Conservation (phyloP, 1,140 invertebrate species). For the Ridgeia piscesae region DNA sequence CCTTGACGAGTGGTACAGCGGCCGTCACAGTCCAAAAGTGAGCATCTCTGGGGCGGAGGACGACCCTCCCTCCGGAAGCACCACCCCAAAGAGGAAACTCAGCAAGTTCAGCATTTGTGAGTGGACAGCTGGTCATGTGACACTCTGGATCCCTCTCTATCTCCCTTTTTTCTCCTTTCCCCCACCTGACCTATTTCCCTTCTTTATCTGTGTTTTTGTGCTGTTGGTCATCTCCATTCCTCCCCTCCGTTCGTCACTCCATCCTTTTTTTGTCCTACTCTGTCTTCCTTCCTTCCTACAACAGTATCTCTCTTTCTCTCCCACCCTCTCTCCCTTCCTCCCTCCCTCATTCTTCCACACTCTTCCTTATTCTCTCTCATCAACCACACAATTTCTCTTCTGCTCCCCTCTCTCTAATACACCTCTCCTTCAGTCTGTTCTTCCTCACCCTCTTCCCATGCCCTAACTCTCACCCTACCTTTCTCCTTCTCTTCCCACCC, state of each 20-base stretch:
- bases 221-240: neutral
- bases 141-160: neutral
- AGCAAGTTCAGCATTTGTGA: conserved; percentile 32
- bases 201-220: neutral
- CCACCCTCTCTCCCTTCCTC: neutral
- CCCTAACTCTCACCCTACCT: no score
- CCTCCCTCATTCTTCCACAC: neutral
- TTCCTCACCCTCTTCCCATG: no score
- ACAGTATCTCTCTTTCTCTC: neutral
- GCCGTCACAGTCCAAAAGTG: conserved; percentile 43
- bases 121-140: neutral
- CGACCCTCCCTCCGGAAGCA: conserved; percentile 44
- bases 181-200: neutral
- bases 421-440: no score
- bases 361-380: neutral
- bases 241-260: neutral
- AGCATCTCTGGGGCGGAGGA: conserved; percentile 49
- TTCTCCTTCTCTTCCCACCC: no score
- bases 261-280: neutral
- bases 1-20: conserved; percentile 40
- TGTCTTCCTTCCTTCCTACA: neutral
- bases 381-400: neutral
- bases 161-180: neutral
- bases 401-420: neutral
- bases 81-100: conserved; percentile 49